Conservation (phyloP, 2,113 vertebrate genomes). For the Zootoca vivipara region DNA sequence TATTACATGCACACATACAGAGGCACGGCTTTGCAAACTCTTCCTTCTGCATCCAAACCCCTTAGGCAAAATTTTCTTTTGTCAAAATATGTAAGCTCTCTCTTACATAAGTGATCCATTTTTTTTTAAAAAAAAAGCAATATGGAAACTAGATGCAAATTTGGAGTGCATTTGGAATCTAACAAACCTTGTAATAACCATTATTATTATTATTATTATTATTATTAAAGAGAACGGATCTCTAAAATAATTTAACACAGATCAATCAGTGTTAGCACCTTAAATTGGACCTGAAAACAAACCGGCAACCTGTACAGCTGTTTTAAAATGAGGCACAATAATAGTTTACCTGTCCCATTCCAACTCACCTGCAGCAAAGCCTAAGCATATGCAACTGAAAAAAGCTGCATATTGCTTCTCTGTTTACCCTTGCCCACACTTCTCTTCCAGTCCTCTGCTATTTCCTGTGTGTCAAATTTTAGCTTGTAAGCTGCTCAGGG, state of each 20-base stretch:
- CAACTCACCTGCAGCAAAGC: too few relatives aligned
- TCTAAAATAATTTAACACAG: background rate
- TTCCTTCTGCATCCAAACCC: background rate
- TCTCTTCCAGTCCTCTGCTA: background rate
- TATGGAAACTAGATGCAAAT: background rate
- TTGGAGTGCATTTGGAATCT: background rate
- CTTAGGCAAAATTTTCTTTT: background rate
- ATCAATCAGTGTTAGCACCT: background rate
- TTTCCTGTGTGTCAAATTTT: background rate
- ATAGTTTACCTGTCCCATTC: too few relatives aligned
- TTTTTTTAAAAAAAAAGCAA: background rate
- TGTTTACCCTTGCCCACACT: background rate
- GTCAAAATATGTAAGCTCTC: background rate
- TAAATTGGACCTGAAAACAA: too few relatives aligned
- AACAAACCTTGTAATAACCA: background rate
- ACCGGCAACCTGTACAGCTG: too few relatives aligned
- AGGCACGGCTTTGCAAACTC: background rate
- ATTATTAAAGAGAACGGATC: background rate
- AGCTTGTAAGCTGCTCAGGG: background rate
- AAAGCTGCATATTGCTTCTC: background rate
- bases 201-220: too few relatives aligned
- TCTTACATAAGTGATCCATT: background rate
- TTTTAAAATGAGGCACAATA: too few relatives aligned
- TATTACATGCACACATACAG: background rate
- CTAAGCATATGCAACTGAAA: background rate